These are phyloP conservation scores for Muntiacus muntjak DNA, from an alignment of 2,113 vertebrate genomes.

Conservation along the genomic window DNA sequence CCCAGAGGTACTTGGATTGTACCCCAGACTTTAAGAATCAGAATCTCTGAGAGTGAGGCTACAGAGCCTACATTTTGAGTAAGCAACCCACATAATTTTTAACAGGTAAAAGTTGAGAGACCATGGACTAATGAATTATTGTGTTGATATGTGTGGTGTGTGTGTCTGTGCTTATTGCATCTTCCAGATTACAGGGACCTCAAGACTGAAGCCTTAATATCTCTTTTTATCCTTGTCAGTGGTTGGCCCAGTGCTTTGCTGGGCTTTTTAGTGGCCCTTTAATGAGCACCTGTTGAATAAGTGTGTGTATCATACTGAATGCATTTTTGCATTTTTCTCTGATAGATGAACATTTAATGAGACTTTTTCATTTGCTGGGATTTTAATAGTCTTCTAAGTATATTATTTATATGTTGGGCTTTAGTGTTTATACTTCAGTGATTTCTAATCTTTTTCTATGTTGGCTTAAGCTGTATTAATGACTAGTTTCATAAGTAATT, in stretches of 20 bases:
- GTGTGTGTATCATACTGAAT: neutral
- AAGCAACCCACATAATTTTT: neutral
- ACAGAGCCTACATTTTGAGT: neutral
- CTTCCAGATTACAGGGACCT: neutral
- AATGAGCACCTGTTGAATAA: neutral
- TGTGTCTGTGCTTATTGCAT: neutral
- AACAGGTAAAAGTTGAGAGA: neutral
- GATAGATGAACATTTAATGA: neutral
- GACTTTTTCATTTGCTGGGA: neutral
- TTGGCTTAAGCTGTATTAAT: neutral
- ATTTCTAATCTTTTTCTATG: neutral
- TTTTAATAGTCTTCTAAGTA: neutral
- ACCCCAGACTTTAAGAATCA: neutral
- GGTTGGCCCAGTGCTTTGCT: neutral
- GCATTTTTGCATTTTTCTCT: neutral
- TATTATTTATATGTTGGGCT: neutral
- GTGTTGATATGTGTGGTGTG: too few species aligned
- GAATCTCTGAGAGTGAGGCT: neutral
- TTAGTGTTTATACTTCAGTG: neutral
- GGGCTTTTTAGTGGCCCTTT: neutral
- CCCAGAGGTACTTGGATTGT: neutral
- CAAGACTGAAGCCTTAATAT: neutral
- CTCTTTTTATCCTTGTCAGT: neutral
- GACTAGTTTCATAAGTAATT: neutral
- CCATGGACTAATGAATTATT: neutral